Base-by-base conservation (phyloP, 2,888 invertebrate species). In the Tryphoninae sp. region DNA sequence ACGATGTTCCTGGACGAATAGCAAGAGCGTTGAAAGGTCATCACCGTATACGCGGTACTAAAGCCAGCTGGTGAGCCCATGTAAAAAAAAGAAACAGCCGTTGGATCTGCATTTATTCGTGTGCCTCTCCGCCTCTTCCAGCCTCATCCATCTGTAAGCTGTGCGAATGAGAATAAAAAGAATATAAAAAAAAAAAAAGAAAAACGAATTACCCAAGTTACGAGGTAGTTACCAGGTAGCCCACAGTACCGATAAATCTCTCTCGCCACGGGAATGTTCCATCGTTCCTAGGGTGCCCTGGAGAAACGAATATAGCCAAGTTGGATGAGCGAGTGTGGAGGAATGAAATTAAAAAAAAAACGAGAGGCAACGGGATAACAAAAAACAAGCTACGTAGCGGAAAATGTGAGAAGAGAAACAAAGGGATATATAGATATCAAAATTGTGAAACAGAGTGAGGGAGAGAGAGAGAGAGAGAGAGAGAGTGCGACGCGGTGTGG, bases 231-330 rank as follows among this genome's bases (percentile, higher is more conserved):
- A 86, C 84, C 82, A 80, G 81, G 82, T 81, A 85, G 83, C 79
- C 76, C 78, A 61, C 72, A 72, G 55, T 79, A 62, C 80, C 83
- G 78, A 87, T 87, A 87, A 87, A 87, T 87, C 84, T 83, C 84
- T 81, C 76, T 81, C 51, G 75, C 58, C 82, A 80, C 78, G 71
- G 68, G 59, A 71, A 79, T 82, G 80, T 75, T 78, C 16, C 61
- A 40, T 33, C 62, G 61, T 61, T 53, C 13, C 26, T 16, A 2
- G 55, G 58, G 19, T 45, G 61, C 9, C 62, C 45, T 13, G 7
- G 16, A 74, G 33, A 16, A 22, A 61, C 16, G 58, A 51, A 65
- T 55, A 42, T 23, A 67, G 53, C 19, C 19, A 49, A 58, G n/a
- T 13, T 33, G 51, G 13, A 51, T 19, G 40, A 51, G 42, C 42